Conservation (phyloP, 2,113 vertebrate genomes). For the Myodes glareolus region DNA sequence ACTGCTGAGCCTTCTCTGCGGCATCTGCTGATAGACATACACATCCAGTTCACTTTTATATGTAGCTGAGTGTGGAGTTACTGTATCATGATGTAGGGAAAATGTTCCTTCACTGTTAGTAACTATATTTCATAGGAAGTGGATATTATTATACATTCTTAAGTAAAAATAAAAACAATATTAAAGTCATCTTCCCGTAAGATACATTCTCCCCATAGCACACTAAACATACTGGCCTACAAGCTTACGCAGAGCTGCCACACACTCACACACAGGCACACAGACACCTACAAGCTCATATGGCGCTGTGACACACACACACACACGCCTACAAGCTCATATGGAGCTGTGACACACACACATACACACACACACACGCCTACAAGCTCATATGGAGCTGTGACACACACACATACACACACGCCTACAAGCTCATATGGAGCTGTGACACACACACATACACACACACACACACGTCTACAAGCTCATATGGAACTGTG, state of each 20-base stretch:
- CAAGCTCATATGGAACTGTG: too few relatives aligned
- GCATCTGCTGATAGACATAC: not conserved
- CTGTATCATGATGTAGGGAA: not conserved
- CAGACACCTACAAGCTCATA: not conserved
- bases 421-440: too few relatives aligned
- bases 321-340: too few relatives aligned
- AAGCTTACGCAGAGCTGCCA: rapidly evolving
- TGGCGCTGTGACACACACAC: rapidly evolving
- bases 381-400: too few relatives aligned
- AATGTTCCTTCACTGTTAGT: not conserved
- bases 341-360: too few relatives aligned
- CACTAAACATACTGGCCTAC: not conserved
- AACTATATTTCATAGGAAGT: not conserved
- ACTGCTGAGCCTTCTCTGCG: not conserved
- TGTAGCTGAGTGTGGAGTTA: not conserved
- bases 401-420: too few relatives aligned
- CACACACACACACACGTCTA: too few relatives aligned
- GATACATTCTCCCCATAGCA: too few relatives aligned
- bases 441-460: too few relatives aligned
- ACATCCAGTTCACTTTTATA: too few relatives aligned
- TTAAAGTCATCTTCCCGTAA: not conserved
- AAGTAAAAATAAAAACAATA: not conserved
- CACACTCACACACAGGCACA: not conserved
- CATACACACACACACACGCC: too few relatives aligned
- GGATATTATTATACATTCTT: not conserved